Percentiles rank a stretch among this genome's conserved stretches.
phyloP scores from a whole-genome alignment of 2,797 vertebrate species.

The Siniperca scherzeri region DNA sequence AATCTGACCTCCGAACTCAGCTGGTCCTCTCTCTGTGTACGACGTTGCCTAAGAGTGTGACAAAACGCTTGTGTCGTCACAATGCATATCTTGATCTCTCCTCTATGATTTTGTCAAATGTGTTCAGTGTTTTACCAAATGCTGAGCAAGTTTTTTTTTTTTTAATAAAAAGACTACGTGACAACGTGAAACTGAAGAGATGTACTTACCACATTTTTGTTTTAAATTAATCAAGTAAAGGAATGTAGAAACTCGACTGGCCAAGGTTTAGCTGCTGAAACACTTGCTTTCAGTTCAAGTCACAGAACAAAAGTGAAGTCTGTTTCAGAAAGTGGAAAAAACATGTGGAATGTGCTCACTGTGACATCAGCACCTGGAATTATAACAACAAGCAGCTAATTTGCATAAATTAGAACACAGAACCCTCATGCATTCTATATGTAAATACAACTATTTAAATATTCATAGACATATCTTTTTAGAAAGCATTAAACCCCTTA shows the following conservation, averaged over 20 bases:
- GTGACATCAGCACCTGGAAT: constrained; percentile 2
- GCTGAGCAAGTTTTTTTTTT: not conserved
- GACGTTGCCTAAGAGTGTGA: constrained; percentile 4
- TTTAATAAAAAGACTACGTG: not conserved
- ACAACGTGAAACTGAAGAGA: not conserved
- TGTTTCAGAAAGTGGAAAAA: not conserved
- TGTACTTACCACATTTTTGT: constrained; percentile 41
- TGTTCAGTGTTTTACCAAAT: not conserved
- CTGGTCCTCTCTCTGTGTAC: constrained; percentile 7
- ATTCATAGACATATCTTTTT: not conserved
- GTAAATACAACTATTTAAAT: constrained; percentile 14
- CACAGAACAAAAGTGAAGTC: not conserved
- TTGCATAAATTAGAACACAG: not conserved
- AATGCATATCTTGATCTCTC: not conserved
- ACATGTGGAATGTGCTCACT: not conserved
- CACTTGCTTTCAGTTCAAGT: constrained; percentile 1
- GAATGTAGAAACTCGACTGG: not conserved
- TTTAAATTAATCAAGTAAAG: not conserved
- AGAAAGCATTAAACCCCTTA: not conserved
- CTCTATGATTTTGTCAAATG: not conserved
- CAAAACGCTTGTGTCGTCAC: not conserved
- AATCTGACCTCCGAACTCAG: constrained; percentile 1
- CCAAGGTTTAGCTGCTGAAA: not conserved
- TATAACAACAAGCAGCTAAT: not conserved
- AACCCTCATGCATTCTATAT: constrained; percentile 6